A percentile compares a stretch with the other conserved stretches of the same genome.
Conservation (phyloP, 2,113 vertebrate genomes). For the Mustelus asterias region DNA sequence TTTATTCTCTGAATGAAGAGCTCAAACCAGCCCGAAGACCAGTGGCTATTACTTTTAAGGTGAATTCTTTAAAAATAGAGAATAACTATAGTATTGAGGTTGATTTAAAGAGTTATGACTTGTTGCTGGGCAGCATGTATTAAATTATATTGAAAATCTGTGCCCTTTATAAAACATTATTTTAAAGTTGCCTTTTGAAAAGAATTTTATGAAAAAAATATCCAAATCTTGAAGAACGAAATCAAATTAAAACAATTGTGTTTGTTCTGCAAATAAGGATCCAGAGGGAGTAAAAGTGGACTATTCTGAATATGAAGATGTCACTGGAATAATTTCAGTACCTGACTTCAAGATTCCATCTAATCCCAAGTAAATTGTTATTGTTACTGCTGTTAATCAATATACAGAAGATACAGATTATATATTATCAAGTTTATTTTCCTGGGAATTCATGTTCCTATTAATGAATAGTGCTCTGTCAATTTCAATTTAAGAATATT, state of each 20-base stretch:
- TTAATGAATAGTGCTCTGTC: not conserved
- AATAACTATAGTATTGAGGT: too few species aligned
- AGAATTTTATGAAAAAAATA: not conserved
- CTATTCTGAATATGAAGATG: conserved; percentile 66
- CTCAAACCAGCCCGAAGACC: conserved; percentile 67
- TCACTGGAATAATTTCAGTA: conserved; percentile 77
- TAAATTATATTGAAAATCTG: not conserved
- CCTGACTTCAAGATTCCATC: conserved; percentile 86
- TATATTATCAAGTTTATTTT: not conserved
- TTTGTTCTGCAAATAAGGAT: conserved; percentile 62
- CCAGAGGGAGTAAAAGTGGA: conserved; percentile 70
- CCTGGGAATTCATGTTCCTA: not conserved
- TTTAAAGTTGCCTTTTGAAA: not conserved
- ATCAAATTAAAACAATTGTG: not conserved
- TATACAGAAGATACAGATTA: not conserved
- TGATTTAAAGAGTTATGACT: not conserved
- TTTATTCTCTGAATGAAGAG: conserved; percentile 82
- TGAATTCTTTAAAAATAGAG: conserved; percentile 47
- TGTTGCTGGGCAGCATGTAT: not conserved
- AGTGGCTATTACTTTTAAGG: conserved; percentile 72
- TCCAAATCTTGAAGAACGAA: not conserved
- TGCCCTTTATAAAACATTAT: not conserved
- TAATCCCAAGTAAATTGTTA: conserved; percentile 72
- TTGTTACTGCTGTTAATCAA: not conserved
- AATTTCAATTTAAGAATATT: conserved; percentile 15